phyloP scores from a whole-genome alignment of 1,140 invertebrate species.

The Proctacanthus coquilletti region DNA sequence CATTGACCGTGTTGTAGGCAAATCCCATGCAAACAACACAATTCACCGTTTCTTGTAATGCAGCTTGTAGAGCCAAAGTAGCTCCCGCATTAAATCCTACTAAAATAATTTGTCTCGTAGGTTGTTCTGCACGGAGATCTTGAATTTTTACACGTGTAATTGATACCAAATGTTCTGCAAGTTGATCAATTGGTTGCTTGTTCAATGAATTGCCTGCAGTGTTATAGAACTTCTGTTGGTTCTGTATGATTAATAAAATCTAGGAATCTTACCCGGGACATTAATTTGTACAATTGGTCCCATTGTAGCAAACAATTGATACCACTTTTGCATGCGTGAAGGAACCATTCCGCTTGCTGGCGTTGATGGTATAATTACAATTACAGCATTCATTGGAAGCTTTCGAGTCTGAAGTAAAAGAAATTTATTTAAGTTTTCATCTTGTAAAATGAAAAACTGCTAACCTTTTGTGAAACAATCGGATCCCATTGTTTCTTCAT shows the following conservation, averaged over 20 bases:
- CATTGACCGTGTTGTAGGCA: slow-evolving; percentile 57
- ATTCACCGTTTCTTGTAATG: slow-evolving; percentile 47
- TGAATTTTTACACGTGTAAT: slow-evolving; percentile 51
- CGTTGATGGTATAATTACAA: slow-evolving; percentile 49
- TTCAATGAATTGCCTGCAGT: neutral
- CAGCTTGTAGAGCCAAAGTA: slow-evolving; percentile 51
- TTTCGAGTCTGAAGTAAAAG: slow-evolving; percentile 39
- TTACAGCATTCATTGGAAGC: slow-evolving; percentile 53
- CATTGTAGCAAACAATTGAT: slow-evolving; percentile 45
- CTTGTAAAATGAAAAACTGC: slow-evolving; percentile 12
- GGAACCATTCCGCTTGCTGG: slow-evolving; percentile 33
- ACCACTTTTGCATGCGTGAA: slow-evolving; percentile 52
- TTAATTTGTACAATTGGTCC: slow-evolving; percentile 54
- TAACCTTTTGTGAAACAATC: slow-evolving; percentile 21
- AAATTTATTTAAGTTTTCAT: slow-evolving; percentile 11
- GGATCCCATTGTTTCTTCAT: slow-evolving; percentile 70
- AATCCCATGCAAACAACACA: slow-evolving; percentile 69
- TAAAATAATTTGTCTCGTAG: slow-evolving; percentile 56
- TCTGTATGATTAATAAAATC: no score
- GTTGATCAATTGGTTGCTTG: slow-evolving; percentile 21
- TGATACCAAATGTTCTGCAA: slow-evolving; percentile 49
- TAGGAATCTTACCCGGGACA: slow-evolving; percentile 28
- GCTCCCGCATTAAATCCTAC: slow-evolving; percentile 63
- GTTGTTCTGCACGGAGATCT: slow-evolving; percentile 48
- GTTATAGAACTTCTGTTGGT: slow-evolving; percentile 18